phyloP scores from a whole-genome alignment of 1,140 invertebrate genomes.

The Drosophila micromelanica region DNA sequence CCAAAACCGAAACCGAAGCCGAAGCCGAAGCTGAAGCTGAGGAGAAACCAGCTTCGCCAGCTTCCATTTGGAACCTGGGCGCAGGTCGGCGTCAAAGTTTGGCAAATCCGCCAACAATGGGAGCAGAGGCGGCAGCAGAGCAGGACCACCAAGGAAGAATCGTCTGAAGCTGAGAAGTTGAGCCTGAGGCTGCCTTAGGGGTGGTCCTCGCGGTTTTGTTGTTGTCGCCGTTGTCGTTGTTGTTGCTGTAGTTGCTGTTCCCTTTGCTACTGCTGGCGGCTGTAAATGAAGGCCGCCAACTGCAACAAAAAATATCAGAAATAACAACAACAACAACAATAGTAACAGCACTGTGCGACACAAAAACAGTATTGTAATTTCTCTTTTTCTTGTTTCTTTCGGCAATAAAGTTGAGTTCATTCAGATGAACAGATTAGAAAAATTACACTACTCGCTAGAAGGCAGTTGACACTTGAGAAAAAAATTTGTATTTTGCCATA shows the following conservation, averaged over 20 bases:
- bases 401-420: neutral
- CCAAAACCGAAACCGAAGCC: neutral
- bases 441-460: conserved; percentile 23
- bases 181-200: conserved; percentile 59
- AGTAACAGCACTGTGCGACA: conserved; percentile 55
- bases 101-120: conserved; percentile 70
- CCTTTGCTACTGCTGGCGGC: conserved; percentile 42
- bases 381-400: neutral
- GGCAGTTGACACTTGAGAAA: no score
- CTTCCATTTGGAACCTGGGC: conserved; percentile 7
- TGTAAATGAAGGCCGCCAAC: conserved; percentile 53
- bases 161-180: conserved; percentile 1
- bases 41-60: conserved; percentile 33
- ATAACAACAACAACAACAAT: conserved; percentile 27
- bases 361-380: conserved; percentile 20
- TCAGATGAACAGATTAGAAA: conserved; percentile 10
- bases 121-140: conserved; percentile 35
- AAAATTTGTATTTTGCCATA: no score
- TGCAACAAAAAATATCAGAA: conserved; percentile 22
- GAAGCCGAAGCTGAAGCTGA: conserved; percentile 8
- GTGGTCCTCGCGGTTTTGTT: conserved; percentile 56
- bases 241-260: conserved; percentile 3
- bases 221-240: conserved; percentile 5
- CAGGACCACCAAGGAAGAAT: conserved; percentile 55
- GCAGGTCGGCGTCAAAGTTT: conserved; percentile 62